Evolutionary conservation across 2,888 invertebrate genomes (phyloP), one percentile per base, ranked within the genome.

Genomic region (Thelaira solivaga): DNA sequence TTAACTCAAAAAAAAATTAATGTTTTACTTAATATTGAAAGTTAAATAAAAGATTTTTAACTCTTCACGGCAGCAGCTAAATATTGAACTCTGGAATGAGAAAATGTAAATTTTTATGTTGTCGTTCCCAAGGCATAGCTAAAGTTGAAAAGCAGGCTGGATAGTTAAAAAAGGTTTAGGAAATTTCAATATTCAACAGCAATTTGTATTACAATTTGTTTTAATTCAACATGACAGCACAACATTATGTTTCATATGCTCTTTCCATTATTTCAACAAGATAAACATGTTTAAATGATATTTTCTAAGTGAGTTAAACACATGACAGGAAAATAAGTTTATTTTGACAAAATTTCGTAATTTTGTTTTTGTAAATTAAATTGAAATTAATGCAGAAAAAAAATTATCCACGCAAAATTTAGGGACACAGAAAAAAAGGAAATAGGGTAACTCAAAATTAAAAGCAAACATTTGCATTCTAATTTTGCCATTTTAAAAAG

Each of bases 1-100:
- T 16, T 41, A 51, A 10, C 43, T 69, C 49, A 57, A 59, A 49
- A 73, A 29, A 41, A 34, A 67, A 67, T 67, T 74, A 43, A 59
- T 53, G 65, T 61, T 67, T 67, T 49, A 20, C 29, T 53, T 39
- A 36, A 26, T 51, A 49, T 13, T 13, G 22, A 39, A 49, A 49
- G 31, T 69, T 26, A 69, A 57, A 57, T 47, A 57, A 11, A 57
- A 68, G 57, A 73, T 8, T 7, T 65, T 29, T 64, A 26, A 47
- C 16, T 47, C 31, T 67, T 22, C 6, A 13, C 16, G 24, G 47
- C n/a, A 39, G 20, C 16, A 16, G 47, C 39, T 36, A 13, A 13
- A 1, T 36, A 4, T n/a, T 8, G 16, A 24, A 4, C 47, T 34
- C 2, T 11, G 34, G 1, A 11, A 7, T 18, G 16, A 5, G 47